These are phyloP conservation scores for Diarsia rubi DNA, from an alignment of 2,888 invertebrate species.

Conservation along the genomic window DNA sequence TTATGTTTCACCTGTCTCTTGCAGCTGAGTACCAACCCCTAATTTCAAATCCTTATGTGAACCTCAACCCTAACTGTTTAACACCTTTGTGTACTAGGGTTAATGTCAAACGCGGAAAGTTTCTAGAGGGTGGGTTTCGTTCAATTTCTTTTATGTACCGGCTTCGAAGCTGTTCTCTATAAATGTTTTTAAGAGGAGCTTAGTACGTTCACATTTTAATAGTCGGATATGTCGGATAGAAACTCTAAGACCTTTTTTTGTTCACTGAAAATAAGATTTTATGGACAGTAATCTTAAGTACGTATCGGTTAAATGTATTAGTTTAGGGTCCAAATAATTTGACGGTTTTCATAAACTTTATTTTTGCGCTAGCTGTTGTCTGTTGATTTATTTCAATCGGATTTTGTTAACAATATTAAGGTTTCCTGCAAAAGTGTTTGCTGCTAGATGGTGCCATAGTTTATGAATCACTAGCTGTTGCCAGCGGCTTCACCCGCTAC, in stretches of 20 bases:
- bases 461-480: too few species aligned
- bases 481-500: too few species aligned
- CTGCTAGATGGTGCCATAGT: too few species aligned
- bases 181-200: conserved; percentile 15
- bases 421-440: too few species aligned
- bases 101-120: conserved; percentile 68
- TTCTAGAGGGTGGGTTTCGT: conserved; percentile 28
- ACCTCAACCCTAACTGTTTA: conserved; percentile 77
- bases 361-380: not conserved
- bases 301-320: not conserved
- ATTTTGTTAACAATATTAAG: too few species aligned
- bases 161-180: conserved; percentile 25
- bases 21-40: conserved; percentile 81
- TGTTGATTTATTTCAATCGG: too few species aligned
- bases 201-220: conserved; percentile 15
- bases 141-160: conserved; percentile 44
- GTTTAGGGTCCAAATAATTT: not conserved
- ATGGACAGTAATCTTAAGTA: not conserved
- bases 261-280: conserved; percentile 4
- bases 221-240: not conserved
- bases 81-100: conserved; percentile 79
- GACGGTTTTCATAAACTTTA: not conserved
- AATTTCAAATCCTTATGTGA: conserved; percentile 81
- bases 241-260: conserved; percentile 5
- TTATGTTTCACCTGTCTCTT: conserved; percentile 85